phyloP scores from a whole-genome alignment of 2,888 invertebrate genomes.

The Monoplex corrugatus region DNA sequence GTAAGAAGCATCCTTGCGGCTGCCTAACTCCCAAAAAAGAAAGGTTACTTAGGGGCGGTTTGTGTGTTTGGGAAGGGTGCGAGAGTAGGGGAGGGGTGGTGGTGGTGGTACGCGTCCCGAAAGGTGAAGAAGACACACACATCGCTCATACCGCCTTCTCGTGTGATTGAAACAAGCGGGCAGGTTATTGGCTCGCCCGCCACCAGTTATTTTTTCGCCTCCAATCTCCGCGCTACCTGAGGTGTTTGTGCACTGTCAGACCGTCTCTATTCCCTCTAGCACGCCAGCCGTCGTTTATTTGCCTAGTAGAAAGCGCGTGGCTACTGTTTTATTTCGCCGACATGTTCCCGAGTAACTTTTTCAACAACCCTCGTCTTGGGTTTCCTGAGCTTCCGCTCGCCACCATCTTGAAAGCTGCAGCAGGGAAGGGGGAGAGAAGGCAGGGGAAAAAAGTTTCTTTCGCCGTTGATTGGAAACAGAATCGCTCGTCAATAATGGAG shows the following conservation, averaged over 20 bases:
- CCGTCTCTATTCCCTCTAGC: conserved; percentile 43
- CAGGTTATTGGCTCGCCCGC: neutral
- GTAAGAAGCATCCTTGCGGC: no score
- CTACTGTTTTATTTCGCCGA: conserved; percentile 49
- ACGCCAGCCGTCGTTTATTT: conserved; percentile 36
- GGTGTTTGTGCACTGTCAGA: conserved; percentile 43
- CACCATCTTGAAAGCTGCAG: conserved; percentile 32
- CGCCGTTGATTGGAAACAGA: conserved; percentile 6
- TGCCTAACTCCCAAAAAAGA: no score
- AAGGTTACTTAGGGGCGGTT: no score
- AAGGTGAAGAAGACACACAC: no score
- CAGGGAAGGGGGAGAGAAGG: neutral
- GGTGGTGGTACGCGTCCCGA: no score
- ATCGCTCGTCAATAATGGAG: conserved; percentile 17
- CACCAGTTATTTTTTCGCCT: conserved; percentile 38
- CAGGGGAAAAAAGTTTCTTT: neutral
- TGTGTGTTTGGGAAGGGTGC: no score
- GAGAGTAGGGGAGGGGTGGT: no score
- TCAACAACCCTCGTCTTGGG: conserved; percentile 43
- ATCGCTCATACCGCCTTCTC: neutral
- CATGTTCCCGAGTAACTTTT: conserved; percentile 50
- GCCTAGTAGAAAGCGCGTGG: conserved; percentile 47
- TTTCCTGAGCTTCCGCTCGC: conserved; percentile 33
- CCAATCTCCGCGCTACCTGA: conserved; percentile 39
- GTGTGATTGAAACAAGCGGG: neutral